Percentiles rank a stretch among this genome's conserved stretches.
phyloP scores from a whole-genome alignment of 2,888 invertebrate genomes.

The Melieria crassipennis region DNA sequence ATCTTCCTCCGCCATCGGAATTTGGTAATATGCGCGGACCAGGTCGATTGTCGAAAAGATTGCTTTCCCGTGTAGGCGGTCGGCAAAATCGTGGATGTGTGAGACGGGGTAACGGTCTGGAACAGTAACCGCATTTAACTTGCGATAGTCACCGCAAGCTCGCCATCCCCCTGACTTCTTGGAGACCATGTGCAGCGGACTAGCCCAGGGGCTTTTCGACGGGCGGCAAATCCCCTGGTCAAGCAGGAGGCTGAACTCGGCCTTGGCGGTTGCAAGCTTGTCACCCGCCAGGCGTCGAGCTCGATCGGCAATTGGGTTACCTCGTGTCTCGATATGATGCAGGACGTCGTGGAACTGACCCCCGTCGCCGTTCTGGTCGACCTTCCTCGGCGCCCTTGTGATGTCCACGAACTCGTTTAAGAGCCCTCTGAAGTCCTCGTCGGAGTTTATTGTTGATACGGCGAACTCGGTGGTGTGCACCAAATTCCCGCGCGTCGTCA shows the following conservation, averaged over 20 bases:
- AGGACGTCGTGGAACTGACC: background rate
- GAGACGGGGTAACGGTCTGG: slow-evolving; percentile 48
- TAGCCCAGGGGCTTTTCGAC: slow-evolving; percentile 4
- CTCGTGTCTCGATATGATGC: slow-evolving; percentile 20
- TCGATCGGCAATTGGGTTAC: background rate
- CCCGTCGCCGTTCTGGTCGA: background rate
- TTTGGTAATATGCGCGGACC: background rate
- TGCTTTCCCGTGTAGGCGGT: slow-evolving; percentile 25
- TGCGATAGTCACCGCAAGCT: slow-evolving; percentile 18
- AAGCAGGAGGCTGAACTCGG: slow-evolving; percentile 8
- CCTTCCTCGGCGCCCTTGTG: background rate
- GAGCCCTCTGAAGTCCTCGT: background rate
- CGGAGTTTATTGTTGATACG: background rate
- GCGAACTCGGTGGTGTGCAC: background rate
- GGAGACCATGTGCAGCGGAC: slow-evolving; percentile 4
- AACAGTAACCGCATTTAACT: slow-evolving; percentile 8
- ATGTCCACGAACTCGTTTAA: background rate
- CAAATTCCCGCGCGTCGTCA: background rate
- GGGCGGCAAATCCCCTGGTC: background rate
- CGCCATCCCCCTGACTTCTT: slow-evolving; percentile 14
- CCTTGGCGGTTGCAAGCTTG: background rate
- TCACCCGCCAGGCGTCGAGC: slow-evolving; percentile 6
- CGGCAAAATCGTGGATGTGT: slow-evolving; percentile 50
- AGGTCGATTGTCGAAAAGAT: slow-evolving; percentile 34
- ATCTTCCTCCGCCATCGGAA: background rate